Base-by-base conservation (phyloP, 2,888 invertebrate genomes). In the Sphaerophoria taeniata region DNA sequence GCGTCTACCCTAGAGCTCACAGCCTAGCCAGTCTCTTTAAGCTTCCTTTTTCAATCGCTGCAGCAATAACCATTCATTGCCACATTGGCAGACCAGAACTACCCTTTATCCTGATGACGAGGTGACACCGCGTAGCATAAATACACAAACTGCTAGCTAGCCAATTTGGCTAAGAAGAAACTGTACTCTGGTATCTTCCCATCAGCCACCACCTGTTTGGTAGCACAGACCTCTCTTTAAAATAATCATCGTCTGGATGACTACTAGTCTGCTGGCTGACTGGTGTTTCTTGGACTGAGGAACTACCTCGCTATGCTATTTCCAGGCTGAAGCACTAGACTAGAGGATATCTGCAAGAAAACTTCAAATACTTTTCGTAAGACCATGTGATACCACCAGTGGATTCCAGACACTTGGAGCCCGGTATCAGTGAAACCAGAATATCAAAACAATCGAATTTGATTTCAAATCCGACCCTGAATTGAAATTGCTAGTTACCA, bases 201-300 rank as follows among this genome's bases (percentile, higher is more conserved):
- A 51, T 51, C 51, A 81, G 55, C 81, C 67, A 77, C 81, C 81
- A 85, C 85, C 85, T 80, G 84, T 85, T 60, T 72, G 72, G 72
- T 67, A 39, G 67, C 53, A 53, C 24, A 67, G 39, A 67, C 24
- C 2, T 24, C 24, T 67, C 45, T 47, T 45, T 61, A 39, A 43
- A 43, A 55, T 56, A 45, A 53, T 70, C 39, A 53, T 65, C 72
- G 70, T 70, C 80, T 69, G 75, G 70, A 72, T 81, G 49, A 58
- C 60, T 24, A 24, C 24, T 70, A 47, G 70, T 58, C 75, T 61
- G 79, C 67, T 45, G 6, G 72, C 63, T 55, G 65, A 14, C 60
- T 67, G 78, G 55, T 33, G 56, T 33, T 70, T 6, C 3, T 33
- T 63, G 45, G 14, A 60, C 58, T 39, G 58, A 39, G 36, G 39